These are phyloP conservation scores for Leucoraja ocellata DNA, from an alignment of 2,797 vertebrate genomes.

Conservation along the genomic window DNA sequence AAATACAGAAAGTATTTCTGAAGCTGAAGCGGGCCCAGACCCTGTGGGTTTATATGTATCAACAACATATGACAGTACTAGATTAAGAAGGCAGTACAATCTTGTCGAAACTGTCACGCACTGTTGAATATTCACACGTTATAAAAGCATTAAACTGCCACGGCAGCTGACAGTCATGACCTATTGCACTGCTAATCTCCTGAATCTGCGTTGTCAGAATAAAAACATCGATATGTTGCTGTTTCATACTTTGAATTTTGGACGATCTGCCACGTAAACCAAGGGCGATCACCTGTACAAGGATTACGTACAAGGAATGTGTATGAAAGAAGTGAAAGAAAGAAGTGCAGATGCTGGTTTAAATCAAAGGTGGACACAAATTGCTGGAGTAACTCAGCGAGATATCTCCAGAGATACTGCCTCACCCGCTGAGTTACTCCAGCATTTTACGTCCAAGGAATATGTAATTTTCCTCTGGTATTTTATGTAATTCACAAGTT, in stretches of 20 bases:
- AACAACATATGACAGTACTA: neutral
- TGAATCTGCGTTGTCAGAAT: neutral
- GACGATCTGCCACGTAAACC: neutral
- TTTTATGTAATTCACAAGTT: no score
- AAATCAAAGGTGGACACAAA: neutral
- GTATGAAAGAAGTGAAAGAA: no score
- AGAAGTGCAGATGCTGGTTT: no score
- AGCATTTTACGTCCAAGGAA: no score
- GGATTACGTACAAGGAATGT: no score
- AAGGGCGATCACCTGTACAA: neutral
- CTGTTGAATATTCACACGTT: neutral
- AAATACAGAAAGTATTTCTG: neutral
- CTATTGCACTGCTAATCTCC: neutral
- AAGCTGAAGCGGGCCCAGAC: neutral
- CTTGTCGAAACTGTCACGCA: neutral
- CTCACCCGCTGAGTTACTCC: no score
- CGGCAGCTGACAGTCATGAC: neutral
- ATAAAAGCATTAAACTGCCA: neutral
- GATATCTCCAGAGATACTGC: no score
- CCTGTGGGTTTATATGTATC: neutral
- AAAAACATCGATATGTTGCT: neutral
- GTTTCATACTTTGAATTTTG: neutral
- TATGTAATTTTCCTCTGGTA: no score
- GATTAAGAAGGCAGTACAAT: constrained; percentile 13
- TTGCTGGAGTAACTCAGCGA: neutral